Conservation (phyloP, 2,113 vertebrate species). For the Onychostruthus taczanowskii region DNA sequence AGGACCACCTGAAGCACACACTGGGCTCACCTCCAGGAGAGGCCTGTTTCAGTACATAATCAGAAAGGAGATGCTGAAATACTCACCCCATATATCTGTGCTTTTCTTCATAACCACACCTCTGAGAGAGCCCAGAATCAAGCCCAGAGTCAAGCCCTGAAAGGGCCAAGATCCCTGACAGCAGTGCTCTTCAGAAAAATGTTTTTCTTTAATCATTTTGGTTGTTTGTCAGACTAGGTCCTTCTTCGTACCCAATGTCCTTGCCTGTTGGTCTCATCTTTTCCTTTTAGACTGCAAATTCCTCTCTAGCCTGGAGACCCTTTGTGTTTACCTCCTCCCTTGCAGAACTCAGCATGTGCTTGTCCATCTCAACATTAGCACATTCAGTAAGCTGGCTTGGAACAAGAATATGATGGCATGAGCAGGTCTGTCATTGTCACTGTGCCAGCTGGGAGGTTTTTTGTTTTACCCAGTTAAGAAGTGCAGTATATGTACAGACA, state of each 20-base stretch:
- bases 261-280: neutral
- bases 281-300: neutral
- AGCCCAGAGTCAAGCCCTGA: neutral
- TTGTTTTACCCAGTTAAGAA: neutral
- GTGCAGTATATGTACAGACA: neutral
- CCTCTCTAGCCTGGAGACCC: neutral
- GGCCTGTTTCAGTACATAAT: neutral
- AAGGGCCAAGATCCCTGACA: neutral
- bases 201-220: neutral
- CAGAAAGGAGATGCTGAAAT: neutral
- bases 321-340: neutral
- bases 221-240: neutral
- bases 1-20: neutral
- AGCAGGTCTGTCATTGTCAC: neutral
- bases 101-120: neutral
- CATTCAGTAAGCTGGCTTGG: neutral
- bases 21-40: neutral
- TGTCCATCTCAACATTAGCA: neutral
- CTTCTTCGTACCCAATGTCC: neutral
- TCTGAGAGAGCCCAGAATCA: neutral
- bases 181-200: neutral
- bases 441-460: neutral
- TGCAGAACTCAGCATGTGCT: neutral
- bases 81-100: neutral
- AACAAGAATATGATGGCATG: neutral